Base-by-base conservation (phyloP, 2,888 invertebrate genomes). In the Conistra vaccinii region DNA sequence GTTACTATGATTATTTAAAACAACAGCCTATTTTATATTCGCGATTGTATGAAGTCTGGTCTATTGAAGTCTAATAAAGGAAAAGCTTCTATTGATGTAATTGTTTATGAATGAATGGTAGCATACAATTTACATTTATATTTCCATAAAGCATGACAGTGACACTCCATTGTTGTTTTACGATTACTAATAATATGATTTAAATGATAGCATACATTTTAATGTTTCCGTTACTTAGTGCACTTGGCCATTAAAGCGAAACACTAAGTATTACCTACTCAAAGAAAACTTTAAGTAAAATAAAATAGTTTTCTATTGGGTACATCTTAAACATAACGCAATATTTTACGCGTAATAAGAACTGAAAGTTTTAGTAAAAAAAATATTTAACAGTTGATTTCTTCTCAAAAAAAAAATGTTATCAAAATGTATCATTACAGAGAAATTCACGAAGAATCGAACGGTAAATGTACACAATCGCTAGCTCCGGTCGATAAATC, bases 71-170 rank as follows among this genome's bases (percentile, higher is more conserved):
- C 26, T 71, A 29, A 69, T 70, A 62, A 68, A 80, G 80, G 71
- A 80, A 75, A 67, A 71, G 53, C 20, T 3, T 66, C 42, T 76
- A 68, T 67, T 73, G 73, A 80, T 72, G 73, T 66, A 72, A 80
- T 80, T 86, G 71, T 85, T 76, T 74, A 67, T 71, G 76, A 79
- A 82, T 85, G 80, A 86, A 80, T 78, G 62, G 73, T 60, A 62
- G 29, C 51, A 66, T 62, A 69, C 39, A 71, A 85, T 83, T 73
- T 29, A 62, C 81, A 79, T 83, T 78, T 69, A 45, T 68, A 80
- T 78, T 82, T 73, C 51, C 35, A 75, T 76, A 78, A 39, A 70
- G 51, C 39, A 71, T 69, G 70, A 67, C 53, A 66, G 53, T 60
- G 72, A 62, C 26, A 70, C 23, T 61, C 70, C n/a, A 80, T 87